phyloP scores from a whole-genome alignment of 1,140 invertebrate species.

The Drosophila auraria region DNA sequence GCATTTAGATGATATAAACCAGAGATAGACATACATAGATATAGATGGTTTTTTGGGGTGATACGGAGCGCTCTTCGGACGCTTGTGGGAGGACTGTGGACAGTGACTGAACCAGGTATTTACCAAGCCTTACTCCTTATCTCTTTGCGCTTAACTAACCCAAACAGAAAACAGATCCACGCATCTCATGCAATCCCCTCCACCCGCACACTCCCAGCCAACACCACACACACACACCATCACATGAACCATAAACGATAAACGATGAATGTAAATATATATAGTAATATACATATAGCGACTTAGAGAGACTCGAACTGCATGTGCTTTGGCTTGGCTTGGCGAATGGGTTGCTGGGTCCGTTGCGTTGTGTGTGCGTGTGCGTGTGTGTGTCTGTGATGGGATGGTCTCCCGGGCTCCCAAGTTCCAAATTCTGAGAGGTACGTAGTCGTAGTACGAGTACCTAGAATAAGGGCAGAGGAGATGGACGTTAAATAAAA shows the following conservation, averaged over 20 bases:
- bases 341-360: constrained; percentile 26
- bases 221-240: constrained; percentile 10
- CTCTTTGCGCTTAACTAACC: constrained; percentile 52
- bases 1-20: too few relatives aligned
- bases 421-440: constrained; percentile 7
- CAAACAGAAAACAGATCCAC: constrained; percentile 35
- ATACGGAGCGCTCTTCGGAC: constrained; percentile 1
- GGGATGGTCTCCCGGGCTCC: background rate
- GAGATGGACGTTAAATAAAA: too few relatives aligned
- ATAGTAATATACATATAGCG: constrained; percentile 17
- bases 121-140: constrained; percentile 48
- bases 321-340: constrained; percentile 41
- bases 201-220: constrained; percentile 6
- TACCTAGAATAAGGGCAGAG: background rate
- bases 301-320: constrained; percentile 28
- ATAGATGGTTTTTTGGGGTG: background rate
- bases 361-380: constrained; percentile 1
- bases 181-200: constrained; percentile 24
- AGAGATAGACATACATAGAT: background rate
- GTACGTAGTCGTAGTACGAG: constrained; percentile 31
- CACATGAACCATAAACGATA: constrained; percentile 4
- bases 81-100: constrained; percentile 11
- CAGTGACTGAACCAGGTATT: constrained; percentile 48
- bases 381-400: background rate
- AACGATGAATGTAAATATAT: constrained; percentile 19